A percentile compares a stretch with the other conserved stretches of the same genome.
Conservation (phyloP, 1,140 invertebrate species). For the Dufourea novaeangliae region DNA sequence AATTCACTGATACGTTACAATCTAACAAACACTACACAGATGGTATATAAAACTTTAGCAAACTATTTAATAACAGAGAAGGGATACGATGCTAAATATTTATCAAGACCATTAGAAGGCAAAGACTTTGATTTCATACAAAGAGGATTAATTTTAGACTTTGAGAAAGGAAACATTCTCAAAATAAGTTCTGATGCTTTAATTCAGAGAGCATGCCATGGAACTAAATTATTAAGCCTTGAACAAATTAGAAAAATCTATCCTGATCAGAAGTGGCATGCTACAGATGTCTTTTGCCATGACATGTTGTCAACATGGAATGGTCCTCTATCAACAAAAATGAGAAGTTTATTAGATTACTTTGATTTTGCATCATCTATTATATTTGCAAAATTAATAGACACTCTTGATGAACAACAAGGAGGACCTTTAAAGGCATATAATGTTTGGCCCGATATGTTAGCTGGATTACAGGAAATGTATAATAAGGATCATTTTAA, state of each 20-base stretch:
- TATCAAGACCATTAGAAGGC: slow-evolving; percentile 82
- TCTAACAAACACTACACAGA: slow-evolving; percentile 83
- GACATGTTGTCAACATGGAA: slow-evolving; percentile 85
- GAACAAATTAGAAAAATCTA: slow-evolving; percentile 85
- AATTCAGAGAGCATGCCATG: slow-evolving; percentile 87
- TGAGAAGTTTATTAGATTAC: slow-evolving; percentile 88
- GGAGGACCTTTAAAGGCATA: slow-evolving; percentile 79
- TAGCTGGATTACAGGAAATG: slow-evolving; percentile 84
- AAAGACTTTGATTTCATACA: slow-evolving; percentile 86
- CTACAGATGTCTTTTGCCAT: slow-evolving; percentile 81
- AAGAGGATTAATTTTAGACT: slow-evolving; percentile 89
- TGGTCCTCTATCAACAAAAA: slow-evolving; percentile 83
- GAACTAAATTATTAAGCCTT: slow-evolving; percentile 83
- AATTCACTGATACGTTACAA: slow-evolving; percentile 88
- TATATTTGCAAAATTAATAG: slow-evolving; percentile 88
- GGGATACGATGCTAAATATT: slow-evolving; percentile 83
- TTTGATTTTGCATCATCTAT: slow-evolving; percentile 88
- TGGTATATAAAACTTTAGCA: slow-evolving; percentile 85
- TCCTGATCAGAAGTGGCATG: slow-evolving; percentile 83
- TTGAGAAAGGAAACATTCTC: slow-evolving; percentile 88
- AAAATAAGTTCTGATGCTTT: slow-evolving; percentile 84
- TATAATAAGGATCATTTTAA: slow-evolving; percentile 85
- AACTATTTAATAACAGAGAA: slow-evolving; percentile 85
- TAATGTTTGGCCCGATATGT: slow-evolving; percentile 86
- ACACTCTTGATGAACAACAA: slow-evolving; percentile 85